Percentiles rank a stretch among this genome's conserved stretches.
Conservation (phyloP, 2,797 vertebrate species). For the Cryptoprocta ferox region DNA sequence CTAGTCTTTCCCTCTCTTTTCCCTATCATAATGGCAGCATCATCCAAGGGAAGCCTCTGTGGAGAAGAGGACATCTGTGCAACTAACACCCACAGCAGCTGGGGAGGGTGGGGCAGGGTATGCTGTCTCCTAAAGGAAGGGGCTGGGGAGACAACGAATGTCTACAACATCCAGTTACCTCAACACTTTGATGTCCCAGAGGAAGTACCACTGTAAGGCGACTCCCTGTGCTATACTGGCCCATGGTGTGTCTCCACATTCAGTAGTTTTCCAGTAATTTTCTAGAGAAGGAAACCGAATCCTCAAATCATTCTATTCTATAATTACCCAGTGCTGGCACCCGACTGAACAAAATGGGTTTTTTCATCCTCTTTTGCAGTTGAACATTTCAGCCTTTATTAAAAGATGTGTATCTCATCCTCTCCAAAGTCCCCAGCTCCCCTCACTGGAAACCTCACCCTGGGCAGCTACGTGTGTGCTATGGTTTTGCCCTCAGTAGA, state of each 20-base stretch:
- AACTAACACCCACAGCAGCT: background rate
- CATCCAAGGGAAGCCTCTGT: background rate
- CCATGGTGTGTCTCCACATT: background rate
- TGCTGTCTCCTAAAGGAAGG: background rate
- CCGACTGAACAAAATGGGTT: background rate
- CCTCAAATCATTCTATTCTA: background rate
- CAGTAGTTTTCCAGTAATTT: background rate
- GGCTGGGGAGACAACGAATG: background rate
- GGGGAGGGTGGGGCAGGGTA: too few species aligned
- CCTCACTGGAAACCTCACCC: background rate
- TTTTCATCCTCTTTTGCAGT: background rate
- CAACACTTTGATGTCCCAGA: background rate
- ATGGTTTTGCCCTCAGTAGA: background rate
- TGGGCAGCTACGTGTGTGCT: background rate
- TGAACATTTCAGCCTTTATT: slow-evolving; percentile 47
- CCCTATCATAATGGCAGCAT: too few species aligned
- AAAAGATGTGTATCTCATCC: slow-evolving; percentile 10
- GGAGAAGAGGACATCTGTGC: background rate
- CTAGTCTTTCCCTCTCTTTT: too few species aligned
- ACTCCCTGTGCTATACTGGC: background rate
- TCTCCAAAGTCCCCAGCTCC: background rate
- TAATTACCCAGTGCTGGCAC: background rate
- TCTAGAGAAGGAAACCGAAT: slow-evolving; percentile 8
- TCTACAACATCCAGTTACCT: background rate
- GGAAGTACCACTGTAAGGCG: background rate